Conservation (phyloP, 2,797 vertebrate genomes). For the Rhadinocentrus ornatus region DNA sequence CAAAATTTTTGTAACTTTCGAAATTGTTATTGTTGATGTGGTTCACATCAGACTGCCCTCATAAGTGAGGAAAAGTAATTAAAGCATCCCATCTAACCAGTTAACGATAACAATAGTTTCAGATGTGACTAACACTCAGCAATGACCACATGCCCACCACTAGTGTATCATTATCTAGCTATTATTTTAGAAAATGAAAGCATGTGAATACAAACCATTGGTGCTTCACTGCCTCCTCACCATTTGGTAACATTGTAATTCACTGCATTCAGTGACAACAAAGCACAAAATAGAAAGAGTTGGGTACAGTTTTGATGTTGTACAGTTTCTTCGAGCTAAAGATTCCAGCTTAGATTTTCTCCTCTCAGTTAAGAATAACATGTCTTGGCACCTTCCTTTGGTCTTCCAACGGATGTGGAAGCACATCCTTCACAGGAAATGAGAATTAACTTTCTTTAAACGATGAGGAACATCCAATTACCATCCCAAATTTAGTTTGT, state of each 20-base stretch:
- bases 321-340: not conserved
- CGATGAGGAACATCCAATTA: conserved; percentile 18
- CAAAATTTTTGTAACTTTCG: too few relatives aligned
- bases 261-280: not conserved
- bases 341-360: not conserved
- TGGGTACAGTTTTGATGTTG: not conserved
- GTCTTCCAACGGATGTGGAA: not conserved
- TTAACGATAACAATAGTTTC: not conserved
- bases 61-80: not conserved
- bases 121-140: not conserved
- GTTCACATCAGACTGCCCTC: not conserved
- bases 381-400: not conserved
- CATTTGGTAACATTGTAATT: too few relatives aligned
- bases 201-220: not conserved
- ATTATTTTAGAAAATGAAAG: not conserved
- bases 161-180: not conserved
- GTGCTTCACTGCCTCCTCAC: too few relatives aligned
- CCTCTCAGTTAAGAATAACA: not conserved
- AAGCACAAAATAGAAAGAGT: not conserved
- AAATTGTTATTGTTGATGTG: not conserved
- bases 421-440: not conserved
- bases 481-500: not conserved
- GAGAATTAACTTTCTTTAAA: not conserved
- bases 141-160: not conserved
- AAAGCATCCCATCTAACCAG: not conserved